Evolutionary conservation across 2,888 invertebrate species (phyloP).

Genomic region (Morpho helenor): DNA sequence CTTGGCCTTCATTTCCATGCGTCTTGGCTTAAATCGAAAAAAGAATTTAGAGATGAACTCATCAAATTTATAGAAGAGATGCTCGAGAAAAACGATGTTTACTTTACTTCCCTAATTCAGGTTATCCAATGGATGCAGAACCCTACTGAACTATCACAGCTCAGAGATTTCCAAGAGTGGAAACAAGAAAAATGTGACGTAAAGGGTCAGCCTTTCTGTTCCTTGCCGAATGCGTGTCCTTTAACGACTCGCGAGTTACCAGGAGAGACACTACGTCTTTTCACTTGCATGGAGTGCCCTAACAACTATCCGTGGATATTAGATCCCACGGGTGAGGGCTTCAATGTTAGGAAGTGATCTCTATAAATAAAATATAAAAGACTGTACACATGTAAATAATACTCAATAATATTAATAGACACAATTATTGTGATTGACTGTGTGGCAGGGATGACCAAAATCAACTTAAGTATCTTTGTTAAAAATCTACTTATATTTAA

Average conservation of each 20-base stretch:
- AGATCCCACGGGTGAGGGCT: constrained; percentile 96
- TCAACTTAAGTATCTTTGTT: constrained; percentile 32
- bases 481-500: constrained; percentile 20
- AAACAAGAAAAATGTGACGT: constrained; percentile 95
- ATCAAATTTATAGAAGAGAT: constrained; percentile 96
- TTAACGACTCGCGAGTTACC: constrained; percentile 93
- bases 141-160: constrained; percentile 90
- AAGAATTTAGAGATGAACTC: constrained; percentile 93
- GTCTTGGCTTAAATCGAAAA: constrained; percentile 96
- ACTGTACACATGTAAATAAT: constrained; percentile 79
- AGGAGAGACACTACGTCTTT: constrained; percentile 93
- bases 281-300: constrained; percentile 97
- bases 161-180: constrained; percentile 96
- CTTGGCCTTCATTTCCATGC: constrained; percentile 96
- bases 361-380: constrained; percentile 69
- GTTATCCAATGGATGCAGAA: constrained; percentile 98
- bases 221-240: constrained; percentile 94
- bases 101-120: constrained; percentile 94
- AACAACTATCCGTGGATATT: constrained; percentile 97
- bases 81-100: constrained; percentile 92
- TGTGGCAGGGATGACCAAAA: constrained; percentile 41
- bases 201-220: constrained; percentile 95
- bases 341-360: constrained; percentile 88
- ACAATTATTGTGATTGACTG: constrained; percentile 38
- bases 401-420: constrained; percentile 73